phyloP scores from a whole-genome alignment of 2,888 invertebrate species.

The Vesta saturnalis region DNA sequence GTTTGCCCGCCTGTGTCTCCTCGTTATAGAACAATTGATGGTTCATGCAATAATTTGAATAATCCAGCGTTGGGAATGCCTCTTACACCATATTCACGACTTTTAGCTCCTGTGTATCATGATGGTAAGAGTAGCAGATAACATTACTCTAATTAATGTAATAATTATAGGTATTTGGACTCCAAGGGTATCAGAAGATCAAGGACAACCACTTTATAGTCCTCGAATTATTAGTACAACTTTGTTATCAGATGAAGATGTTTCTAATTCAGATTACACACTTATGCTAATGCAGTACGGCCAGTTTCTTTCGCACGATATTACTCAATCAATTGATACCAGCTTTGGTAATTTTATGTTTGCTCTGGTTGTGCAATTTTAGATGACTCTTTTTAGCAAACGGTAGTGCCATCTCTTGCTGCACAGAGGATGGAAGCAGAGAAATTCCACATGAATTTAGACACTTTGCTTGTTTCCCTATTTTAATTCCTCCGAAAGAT shows the following conservation, averaged over 20 bases:
- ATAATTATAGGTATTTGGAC: conserved; percentile 67
- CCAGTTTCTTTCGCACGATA: conserved; percentile 81
- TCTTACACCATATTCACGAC: conserved; percentile 71
- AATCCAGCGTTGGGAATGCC: conserved; percentile 78
- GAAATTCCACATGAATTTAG: conserved; percentile 64
- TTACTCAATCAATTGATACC: conserved; percentile 76
- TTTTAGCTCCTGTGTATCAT: conserved; percentile 73
- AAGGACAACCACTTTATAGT: conserved; percentile 69
- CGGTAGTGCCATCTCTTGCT: conserved; percentile 78
- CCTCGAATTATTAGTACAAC: conserved; percentile 74
- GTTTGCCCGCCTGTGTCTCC: conserved; percentile 61
- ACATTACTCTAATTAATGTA: not conserved
- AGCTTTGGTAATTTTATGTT: conserved; percentile 68
- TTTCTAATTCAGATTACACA: conserved; percentile 71
- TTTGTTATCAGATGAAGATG: conserved; percentile 69
- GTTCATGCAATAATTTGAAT: conserved; percentile 83
- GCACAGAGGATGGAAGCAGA: conserved; percentile 68
- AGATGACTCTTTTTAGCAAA: conserved; percentile 63
- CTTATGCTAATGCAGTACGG: conserved; percentile 82
- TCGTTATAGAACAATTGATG: conserved; percentile 78
- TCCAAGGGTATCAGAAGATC: conserved; percentile 64
- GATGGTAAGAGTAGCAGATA: conserved; percentile 64
- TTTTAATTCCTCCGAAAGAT: conserved; percentile 69
- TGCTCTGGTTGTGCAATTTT: not conserved
- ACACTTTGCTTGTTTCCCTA: conserved; percentile 78